Evolutionary conservation across 2,797 vertebrate species (phyloP).

Genomic region (Chelon auratus): DNA sequence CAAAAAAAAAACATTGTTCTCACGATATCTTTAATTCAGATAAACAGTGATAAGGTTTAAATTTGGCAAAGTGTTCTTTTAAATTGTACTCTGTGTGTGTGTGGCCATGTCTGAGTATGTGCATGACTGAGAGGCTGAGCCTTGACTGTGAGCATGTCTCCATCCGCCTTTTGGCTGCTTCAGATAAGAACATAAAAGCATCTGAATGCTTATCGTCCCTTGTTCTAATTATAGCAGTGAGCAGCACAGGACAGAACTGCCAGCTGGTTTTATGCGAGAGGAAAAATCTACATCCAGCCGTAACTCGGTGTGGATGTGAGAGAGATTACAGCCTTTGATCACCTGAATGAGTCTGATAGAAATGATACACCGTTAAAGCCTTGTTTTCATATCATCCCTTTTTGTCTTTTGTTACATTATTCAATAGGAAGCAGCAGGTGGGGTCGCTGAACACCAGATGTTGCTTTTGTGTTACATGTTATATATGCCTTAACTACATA

Average conservation of each 20-base stretch:
- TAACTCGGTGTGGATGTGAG: slow-evolving; percentile 16
- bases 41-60: too few species aligned
- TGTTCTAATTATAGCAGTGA: slow-evolving; percentile 72
- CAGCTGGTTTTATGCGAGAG: slow-evolving; percentile 49
- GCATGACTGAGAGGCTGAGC: slow-evolving; percentile 2
- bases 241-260: slow-evolving; percentile 41
- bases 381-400: slow-evolving; percentile 35
- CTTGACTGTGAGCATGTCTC: slow-evolving; percentile 30
- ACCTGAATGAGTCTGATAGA: slow-evolving; percentile 58
- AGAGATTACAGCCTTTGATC: slow-evolving; percentile 61
- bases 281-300: slow-evolving; percentile 35
- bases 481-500: slow-evolving; percentile 15
- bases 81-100: too few species aligned
- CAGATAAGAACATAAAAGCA: slow-evolving; percentile 71
- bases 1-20: too few species aligned
- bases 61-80: too few species aligned
- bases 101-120: background rate
- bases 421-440: slow-evolving; percentile 66
- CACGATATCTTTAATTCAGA: too few species aligned
- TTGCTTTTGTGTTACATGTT: slow-evolving; percentile 52
- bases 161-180: slow-evolving; percentile 46
- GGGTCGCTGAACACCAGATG: slow-evolving; percentile 55
- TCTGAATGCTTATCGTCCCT: slow-evolving; percentile 58
- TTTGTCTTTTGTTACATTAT: slow-evolving; percentile 52
- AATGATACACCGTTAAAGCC: slow-evolving; percentile 40